These are phyloP conservation scores for Onychomys torridus DNA, from an alignment of 2,797 vertebrate genomes.

Conservation along the genomic window DNA sequence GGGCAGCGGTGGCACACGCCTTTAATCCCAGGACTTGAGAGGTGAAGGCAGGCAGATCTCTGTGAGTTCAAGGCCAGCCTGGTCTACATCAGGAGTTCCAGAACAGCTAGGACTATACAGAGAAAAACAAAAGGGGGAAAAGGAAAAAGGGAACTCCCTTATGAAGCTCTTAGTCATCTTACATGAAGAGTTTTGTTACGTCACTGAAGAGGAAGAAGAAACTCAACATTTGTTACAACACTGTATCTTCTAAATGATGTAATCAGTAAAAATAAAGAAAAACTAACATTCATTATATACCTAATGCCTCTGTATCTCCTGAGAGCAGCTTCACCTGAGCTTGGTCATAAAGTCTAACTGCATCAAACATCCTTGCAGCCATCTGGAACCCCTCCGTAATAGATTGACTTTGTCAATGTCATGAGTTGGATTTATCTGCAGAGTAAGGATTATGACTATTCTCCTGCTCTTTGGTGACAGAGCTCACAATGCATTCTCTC, in stretches of 20 bases:
- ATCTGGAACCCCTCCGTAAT: neutral
- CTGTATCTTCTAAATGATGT: neutral
- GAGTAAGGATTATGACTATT: neutral
- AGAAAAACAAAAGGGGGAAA: neutral
- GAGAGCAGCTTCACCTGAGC: neutral
- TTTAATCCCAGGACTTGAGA: neutral
- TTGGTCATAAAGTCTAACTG: neutral
- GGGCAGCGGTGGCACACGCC: neutral
- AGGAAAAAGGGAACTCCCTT: conserved; percentile 18
- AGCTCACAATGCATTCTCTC: neutral
- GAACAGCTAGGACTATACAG: neutral
- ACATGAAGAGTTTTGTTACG: conserved; percentile 24
- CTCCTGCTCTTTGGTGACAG: no score
- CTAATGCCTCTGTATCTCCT: neutral
- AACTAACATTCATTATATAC: neutral
- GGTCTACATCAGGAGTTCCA: neutral
- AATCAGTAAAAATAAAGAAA: conserved; percentile 15
- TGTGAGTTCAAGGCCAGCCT: neutral
- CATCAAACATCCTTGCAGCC: no score
- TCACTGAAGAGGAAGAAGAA: neutral
- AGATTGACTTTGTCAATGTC: neutral
- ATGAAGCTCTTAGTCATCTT: conserved; percentile 9
- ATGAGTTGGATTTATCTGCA: neutral
- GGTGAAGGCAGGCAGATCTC: neutral
- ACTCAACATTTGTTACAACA: neutral